Evolutionary conservation across 1,140 invertebrate species (phyloP).

Genomic region (Ruditapes philippinarum): DNA sequence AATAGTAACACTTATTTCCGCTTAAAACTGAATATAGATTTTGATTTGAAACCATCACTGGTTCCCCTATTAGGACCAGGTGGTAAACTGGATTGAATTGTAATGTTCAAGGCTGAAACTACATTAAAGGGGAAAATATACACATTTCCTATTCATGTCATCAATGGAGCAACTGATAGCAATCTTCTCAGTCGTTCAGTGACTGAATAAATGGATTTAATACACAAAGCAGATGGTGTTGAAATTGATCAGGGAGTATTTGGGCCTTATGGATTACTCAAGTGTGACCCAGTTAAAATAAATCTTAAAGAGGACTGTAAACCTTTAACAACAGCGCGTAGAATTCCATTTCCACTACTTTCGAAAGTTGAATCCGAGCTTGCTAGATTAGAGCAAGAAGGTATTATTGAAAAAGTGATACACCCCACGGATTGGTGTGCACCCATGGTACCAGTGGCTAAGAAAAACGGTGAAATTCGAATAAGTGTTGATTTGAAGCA

Average conservation of each 20-base stretch:
- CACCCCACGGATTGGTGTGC: background rate
- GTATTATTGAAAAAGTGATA: conserved; percentile 70
- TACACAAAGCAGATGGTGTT: background rate
- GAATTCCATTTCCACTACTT: conserved; percentile 40
- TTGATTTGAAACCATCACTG: background rate
- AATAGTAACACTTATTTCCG: background rate
- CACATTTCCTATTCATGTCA: background rate
- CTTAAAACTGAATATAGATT: background rate
- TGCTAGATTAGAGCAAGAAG: conserved; percentile 63
- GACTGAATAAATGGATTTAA: background rate
- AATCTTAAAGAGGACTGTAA: background rate
- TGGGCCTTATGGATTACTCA: background rate
- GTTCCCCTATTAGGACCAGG: background rate
- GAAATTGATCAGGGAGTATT: background rate
- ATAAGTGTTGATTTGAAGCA: conserved; percentile 65
- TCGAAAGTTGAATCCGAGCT: conserved; percentile 61
- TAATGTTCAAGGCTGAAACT: background rate
- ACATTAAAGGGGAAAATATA: background rate
- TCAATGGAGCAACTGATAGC: background rate
- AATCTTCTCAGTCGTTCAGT: background rate
- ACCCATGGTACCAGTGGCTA: conserved; percentile 68
- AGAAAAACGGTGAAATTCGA: conserved; percentile 38
- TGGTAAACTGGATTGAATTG: background rate
- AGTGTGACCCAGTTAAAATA: background rate
- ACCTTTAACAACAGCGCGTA: background rate